Conservation (phyloP, 92 coral and sea anemone genomes). For the Palythoa heliodiscus region DNA sequence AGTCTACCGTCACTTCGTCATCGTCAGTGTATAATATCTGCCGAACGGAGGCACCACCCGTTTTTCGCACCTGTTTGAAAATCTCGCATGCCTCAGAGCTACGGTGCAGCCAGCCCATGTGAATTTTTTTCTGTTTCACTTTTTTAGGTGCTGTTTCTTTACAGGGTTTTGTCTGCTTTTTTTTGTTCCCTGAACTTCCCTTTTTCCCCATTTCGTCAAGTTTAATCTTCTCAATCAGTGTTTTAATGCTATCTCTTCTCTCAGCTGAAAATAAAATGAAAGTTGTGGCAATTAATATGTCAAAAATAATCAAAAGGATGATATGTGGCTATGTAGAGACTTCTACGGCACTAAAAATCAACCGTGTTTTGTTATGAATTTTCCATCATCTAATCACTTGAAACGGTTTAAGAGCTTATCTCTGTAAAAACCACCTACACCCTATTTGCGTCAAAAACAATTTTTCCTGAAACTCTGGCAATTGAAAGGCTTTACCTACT, state of each 20-base stretch:
- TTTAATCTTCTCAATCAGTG: constrained; percentile 2
- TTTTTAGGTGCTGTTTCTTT: constrained; percentile 11
- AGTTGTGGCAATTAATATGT: background rate
- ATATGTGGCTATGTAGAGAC: background rate
- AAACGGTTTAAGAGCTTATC: background rate
- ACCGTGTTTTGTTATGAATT: background rate
- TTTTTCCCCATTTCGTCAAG: background rate
- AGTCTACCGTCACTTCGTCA: constrained; percentile 30
- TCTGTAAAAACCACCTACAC: too few relatives aligned
- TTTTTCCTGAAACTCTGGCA: too few relatives aligned
- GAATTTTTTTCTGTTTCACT: background rate
- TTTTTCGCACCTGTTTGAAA: constrained; percentile 31
- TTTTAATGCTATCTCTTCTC: background rate
- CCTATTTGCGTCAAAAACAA: too few relatives aligned
- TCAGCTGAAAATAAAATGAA: background rate
- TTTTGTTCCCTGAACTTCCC: background rate
- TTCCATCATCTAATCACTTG: background rate
- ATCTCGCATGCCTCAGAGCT: background rate
- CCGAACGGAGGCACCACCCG: constrained; percentile 36
- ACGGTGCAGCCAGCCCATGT: constrained; percentile 12
- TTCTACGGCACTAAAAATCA: constrained; percentile 1
- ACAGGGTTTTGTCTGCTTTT: background rate
- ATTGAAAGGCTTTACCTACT: too few relatives aligned
- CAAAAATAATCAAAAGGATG: background rate
- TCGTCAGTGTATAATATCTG: constrained; percentile 32